Conservation (phyloP, 1,140 invertebrate genomes). For the Heliconius hermathena region DNA sequence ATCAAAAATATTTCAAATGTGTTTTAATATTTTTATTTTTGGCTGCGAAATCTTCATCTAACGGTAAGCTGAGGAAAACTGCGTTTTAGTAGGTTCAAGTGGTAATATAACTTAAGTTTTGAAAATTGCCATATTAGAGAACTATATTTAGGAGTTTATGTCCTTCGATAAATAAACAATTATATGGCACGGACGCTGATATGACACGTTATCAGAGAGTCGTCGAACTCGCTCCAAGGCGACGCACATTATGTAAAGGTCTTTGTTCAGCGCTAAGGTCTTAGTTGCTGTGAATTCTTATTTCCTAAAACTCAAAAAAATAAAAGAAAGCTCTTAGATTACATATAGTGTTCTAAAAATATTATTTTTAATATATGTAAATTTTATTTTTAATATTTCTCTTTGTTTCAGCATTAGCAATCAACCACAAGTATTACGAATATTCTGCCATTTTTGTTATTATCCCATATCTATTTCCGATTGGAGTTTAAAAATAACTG, state of each 20-base stretch:
- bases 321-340: neutral
- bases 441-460: neutral
- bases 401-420: too few species aligned
- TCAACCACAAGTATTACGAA: too few species aligned
- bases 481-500: slow-evolving; percentile 41
- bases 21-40: too few species aligned
- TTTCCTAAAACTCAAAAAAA: neutral
- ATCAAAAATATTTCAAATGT: neutral
- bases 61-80: too few species aligned
- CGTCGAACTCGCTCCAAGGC: slow-evolving; percentile 37
- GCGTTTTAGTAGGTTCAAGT: too few species aligned
- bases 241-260: slow-evolving; percentile 39
- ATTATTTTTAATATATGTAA: too few species aligned
- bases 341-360: too few species aligned
- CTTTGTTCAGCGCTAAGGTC: slow-evolving; percentile 36
- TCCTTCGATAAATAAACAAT: slow-evolving; percentile 44
- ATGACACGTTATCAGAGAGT: slow-evolving; percentile 35
- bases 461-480: neutral
- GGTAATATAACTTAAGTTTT: neutral
- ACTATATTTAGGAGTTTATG: slow-evolving; percentile 30
- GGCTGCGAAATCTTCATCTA: too few species aligned
- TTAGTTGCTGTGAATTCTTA: neutral
- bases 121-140: neutral
- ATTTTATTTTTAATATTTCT: too few species aligned
- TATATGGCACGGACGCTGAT: slow-evolving; percentile 42